phyloP scores from a whole-genome alignment of 1,140 invertebrate species.

The Anagrus nilaparvatae region DNA sequence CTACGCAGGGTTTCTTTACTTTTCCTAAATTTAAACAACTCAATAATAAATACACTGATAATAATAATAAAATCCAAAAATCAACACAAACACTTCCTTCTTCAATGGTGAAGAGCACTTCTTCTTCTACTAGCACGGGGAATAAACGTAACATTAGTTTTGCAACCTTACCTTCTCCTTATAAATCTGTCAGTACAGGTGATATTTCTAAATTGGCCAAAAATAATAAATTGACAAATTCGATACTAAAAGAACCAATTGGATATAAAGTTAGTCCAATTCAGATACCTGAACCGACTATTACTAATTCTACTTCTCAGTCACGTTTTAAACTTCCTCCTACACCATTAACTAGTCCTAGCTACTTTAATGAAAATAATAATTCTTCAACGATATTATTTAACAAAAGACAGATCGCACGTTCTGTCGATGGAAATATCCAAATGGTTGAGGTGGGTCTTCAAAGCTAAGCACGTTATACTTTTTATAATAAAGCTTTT shows the following conservation, averaged over 20 bases:
- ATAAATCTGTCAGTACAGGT: slow-evolving; percentile 15
- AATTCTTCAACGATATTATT: slow-evolving; percentile 24
- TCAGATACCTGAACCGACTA: background rate
- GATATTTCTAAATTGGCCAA: slow-evolving; percentile 15
- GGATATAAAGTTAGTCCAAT: slow-evolving; percentile 12
- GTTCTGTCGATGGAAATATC: slow-evolving; percentile 34
- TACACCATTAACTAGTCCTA: slow-evolving; percentile 33
- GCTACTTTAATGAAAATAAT: too few relatives aligned
- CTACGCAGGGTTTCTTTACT: slow-evolving; percentile 16
- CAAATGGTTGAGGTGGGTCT: slow-evolving; percentile 37
- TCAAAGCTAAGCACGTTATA: too few relatives aligned
- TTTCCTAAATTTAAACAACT: too few relatives aligned
- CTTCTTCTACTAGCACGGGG: too few relatives aligned
- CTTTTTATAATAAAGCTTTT: too few relatives aligned
- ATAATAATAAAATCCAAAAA: too few relatives aligned
- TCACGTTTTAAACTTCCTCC: slow-evolving; percentile 32
- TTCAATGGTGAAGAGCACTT: slow-evolving; percentile 19
- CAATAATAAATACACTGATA: too few relatives aligned
- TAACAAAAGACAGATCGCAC: slow-evolving; percentile 40
- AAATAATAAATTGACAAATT: slow-evolving; percentile 16
- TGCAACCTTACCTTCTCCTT: slow-evolving; percentile 25
- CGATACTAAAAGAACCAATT: slow-evolving; percentile 4
- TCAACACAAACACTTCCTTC: slow-evolving; percentile 26
- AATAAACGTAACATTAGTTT: slow-evolving; percentile 30
- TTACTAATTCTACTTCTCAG: background rate